A percentile compares a stretch with the other conserved stretches of the same genome.
These are phyloP conservation scores for Achroia grisella DNA, from an alignment of 1,140 invertebrate species.

Conservation along the genomic window DNA sequence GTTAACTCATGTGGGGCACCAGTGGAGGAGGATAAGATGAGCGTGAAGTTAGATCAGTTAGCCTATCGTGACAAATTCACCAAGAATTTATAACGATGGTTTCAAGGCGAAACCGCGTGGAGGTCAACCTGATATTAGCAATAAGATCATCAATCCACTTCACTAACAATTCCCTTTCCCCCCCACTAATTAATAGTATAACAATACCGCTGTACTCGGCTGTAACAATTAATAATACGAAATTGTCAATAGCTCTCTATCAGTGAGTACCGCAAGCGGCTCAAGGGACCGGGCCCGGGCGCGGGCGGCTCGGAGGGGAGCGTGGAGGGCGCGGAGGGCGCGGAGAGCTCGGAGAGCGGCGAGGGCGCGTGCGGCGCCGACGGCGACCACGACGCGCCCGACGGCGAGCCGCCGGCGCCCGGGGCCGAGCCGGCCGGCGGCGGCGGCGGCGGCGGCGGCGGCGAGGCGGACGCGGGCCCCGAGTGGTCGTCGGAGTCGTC, in stretches of 20 bases:
- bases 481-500: conserved; percentile 43
- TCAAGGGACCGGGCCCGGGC: conserved; percentile 21
- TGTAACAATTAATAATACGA: too few relatives aligned
- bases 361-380: conserved; percentile 4
- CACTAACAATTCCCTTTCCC: too few relatives aligned
- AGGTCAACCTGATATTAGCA: too few relatives aligned
- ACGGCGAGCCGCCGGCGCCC: conserved; percentile 1
- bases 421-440: conserved; percentile 17
- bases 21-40: too few relatives aligned
- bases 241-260: conserved; percentile 72
- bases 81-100: too few relatives aligned
- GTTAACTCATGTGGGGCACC: too few relatives aligned
- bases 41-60: too few relatives aligned
- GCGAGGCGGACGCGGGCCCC: conserved; percentile 7
- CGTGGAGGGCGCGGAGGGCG: conserved; percentile 13
- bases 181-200: too few relatives aligned
- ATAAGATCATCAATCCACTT: too few relatives aligned
- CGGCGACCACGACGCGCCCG: background rate
- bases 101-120: too few relatives aligned
- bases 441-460: conserved; percentile 14
- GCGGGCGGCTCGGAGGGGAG: conserved; percentile 5
- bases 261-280: conserved; percentile 65
- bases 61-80: too few relatives aligned
- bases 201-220: too few relatives aligned
- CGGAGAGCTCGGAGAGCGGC: conserved; percentile 14